phyloP scores from a whole-genome alignment of 2,888 invertebrate species.

The Chrysolina oricalcia region DNA sequence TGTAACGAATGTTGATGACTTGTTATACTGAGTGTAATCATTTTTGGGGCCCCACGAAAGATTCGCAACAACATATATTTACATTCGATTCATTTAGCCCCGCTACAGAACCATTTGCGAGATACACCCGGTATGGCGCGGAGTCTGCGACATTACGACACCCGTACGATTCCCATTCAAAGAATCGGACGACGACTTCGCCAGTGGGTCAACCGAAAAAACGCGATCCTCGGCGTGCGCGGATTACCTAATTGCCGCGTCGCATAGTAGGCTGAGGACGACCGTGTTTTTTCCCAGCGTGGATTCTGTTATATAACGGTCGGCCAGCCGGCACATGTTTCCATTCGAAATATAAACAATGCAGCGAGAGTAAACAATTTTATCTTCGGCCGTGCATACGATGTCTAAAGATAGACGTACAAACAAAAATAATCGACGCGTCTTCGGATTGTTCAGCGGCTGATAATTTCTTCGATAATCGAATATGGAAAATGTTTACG shows the following conservation, averaged over 20 bases:
- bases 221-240: not conserved
- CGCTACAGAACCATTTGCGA: too few species aligned
- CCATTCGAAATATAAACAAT: conserved; percentile 28
- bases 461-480: conserved; percentile 3
- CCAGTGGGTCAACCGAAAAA: conserved; percentile 22
- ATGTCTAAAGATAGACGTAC: conserved; percentile 27
- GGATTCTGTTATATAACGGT: conserved; percentile 44
- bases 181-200: not conserved
- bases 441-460: conserved; percentile 1
- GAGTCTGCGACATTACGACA: not conserved
- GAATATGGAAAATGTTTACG: not conserved
- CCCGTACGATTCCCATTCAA: conserved; percentile 14
- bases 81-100: too few species aligned
- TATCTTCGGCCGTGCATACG: conserved; percentile 2
- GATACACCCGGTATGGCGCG: not conserved
- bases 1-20: too few species aligned
- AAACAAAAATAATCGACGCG: conserved; percentile 17
- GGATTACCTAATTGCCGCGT: conserved; percentile 24
- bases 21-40: too few species aligned
- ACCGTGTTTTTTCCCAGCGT: conserved; percentile 6
- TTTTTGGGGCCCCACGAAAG: too few species aligned
- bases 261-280: conserved; percentile 6
- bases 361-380: conserved; percentile 25
- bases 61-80: too few species aligned
- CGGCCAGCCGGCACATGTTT: conserved; percentile 38